Evolutionary conservation across 2,797 vertebrate genomes (phyloP), one percentile per base, ranked within the genome.

Genomic region (Champsocephalus gunnari): DNA sequence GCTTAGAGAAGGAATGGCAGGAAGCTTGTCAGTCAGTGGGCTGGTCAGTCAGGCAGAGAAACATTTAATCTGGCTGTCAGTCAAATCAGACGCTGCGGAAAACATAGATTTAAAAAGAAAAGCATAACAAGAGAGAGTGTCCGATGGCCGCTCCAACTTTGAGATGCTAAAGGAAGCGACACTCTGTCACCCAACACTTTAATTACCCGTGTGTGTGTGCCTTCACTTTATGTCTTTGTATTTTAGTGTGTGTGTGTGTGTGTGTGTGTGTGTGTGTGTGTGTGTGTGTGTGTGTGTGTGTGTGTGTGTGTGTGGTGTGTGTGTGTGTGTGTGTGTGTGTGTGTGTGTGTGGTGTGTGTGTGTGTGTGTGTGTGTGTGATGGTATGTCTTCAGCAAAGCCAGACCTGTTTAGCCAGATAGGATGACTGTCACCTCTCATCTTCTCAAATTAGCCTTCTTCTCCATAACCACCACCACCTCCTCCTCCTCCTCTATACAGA

Each of bases 401-500:
- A 74, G 81, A 91, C 89, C 77, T 63, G 88, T 89, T 88, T 71
- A 77, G 71, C 85, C 78, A 80, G 89, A 79, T 85, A 73, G 83
- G 77, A 87, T 87, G 82, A 80, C 83, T 82, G 82, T 90, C 86
- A 85, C 85, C 66, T 82, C 86, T 84, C 84, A 82, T 91, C 85
- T 81, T 80, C 76, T 88, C 81, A 82, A 73, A 88, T 79, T 51
- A 81, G 71, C 24, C 65, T 65, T 45, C 54, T 17, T 38, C 69
- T 13, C 59, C 83, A 38, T 17, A 61, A 43, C 49, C 61, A 9
- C 66, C 45, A 1, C 55, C 82, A 8, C 55, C 28, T 4, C 28
- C 28, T 5, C 4, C 77, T n/a, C 60, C 45, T 51, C 54, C 66
- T 79, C 66, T 79, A 66, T 45, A 71, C 34, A n/a, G 75, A 10